phyloP scores from a whole-genome alignment of 2,888 invertebrate species.

The Cheilosia impressa region DNA sequence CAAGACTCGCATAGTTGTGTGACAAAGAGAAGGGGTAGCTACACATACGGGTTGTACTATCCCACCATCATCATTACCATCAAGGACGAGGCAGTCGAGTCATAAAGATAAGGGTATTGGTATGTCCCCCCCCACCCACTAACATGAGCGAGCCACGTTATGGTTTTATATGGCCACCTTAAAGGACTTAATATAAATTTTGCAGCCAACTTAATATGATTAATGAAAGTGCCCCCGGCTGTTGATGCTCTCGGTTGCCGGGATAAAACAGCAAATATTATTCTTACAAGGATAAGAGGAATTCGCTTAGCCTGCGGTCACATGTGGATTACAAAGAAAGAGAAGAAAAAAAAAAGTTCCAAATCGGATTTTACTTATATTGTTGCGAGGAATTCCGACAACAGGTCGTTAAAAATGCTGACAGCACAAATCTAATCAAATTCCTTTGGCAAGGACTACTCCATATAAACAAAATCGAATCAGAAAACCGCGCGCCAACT shows the following conservation, averaged over 20 bases:
- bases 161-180: slow-evolving; percentile 66
- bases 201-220: slow-evolving; percentile 66
- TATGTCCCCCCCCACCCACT: too few relatives aligned
- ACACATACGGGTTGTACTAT: background rate
- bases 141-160: slow-evolving; percentile 12
- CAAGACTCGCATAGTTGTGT: slow-evolving; percentile 52
- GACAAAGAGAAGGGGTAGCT: slow-evolving; percentile 9
- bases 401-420: slow-evolving; percentile 63
- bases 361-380: slow-evolving; percentile 44
- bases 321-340: slow-evolving; percentile 45
- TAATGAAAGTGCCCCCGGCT: slow-evolving; percentile 63
- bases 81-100: slow-evolving; percentile 37
- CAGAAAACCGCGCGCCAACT: slow-evolving; percentile 59
- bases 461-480: slow-evolving; percentile 51
- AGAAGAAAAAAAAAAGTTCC: slow-evolving; percentile 3
- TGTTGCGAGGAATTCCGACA: slow-evolving; percentile 11
- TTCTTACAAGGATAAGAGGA: slow-evolving; percentile 51
- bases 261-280: slow-evolving; percentile 8
- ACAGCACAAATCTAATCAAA: slow-evolving; percentile 72
- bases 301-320: slow-evolving; percentile 59
- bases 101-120: slow-evolving; percentile 24
- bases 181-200: slow-evolving; percentile 73
- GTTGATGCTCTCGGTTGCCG: slow-evolving; percentile 7
- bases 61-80: slow-evolving; percentile 47
- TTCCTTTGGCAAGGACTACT: slow-evolving; percentile 57